A percentile compares a stretch with the other conserved stretches of the same genome.
phyloP scores from a whole-genome alignment of 2,797 vertebrate species.

The Scyliorhinus canicula region DNA sequence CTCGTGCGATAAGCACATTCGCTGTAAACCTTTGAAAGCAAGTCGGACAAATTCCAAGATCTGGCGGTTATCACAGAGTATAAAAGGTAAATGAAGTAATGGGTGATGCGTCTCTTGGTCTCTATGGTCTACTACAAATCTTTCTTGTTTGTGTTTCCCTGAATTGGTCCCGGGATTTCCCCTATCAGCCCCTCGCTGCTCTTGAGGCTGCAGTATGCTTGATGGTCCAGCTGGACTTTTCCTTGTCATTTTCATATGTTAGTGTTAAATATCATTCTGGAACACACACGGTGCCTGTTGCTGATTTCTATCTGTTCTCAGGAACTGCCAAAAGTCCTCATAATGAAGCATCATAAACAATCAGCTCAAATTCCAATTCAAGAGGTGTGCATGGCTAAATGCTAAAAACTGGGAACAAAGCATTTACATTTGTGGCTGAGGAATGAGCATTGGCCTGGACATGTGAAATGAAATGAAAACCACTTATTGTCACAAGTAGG shows the following conservation, averaged over 20 bases:
- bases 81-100: background rate
- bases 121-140: background rate
- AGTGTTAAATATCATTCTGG: background rate
- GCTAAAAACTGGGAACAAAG: background rate
- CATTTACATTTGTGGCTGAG: background rate
- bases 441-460: background rate
- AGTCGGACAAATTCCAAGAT: background rate
- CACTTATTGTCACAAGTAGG: too few relatives aligned
- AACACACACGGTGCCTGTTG: background rate
- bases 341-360: background rate
- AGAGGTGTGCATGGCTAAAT: background rate
- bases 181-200: background rate
- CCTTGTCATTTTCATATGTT: background rate
- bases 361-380: background rate
- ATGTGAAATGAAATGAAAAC: too few relatives aligned
- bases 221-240: background rate
- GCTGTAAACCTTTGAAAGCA: background rate
- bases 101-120: background rate
- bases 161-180: background rate
- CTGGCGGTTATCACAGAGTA: background rate
- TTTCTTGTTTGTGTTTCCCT: background rate
- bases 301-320: background rate
- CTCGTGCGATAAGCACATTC: too few relatives aligned
- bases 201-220: background rate
- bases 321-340: background rate